Evolutionary conservation across 2,797 vertebrate species (phyloP).

Genomic region (Nannoperca obscura): DNA sequence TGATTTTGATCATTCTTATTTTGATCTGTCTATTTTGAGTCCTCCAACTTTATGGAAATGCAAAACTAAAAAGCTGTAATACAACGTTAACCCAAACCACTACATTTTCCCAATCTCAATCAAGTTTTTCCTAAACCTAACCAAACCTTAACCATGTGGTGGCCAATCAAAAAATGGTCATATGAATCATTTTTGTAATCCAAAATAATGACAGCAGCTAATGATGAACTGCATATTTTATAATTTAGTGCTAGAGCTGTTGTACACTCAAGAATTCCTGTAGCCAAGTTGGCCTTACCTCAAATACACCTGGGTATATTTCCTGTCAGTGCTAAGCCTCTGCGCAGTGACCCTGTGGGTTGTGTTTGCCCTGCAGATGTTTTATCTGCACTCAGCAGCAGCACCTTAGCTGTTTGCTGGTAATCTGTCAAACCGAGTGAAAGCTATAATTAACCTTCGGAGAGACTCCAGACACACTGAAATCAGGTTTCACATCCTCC

Average conservation of each 20-base stretch:
- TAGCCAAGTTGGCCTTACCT: slow-evolving; percentile 4
- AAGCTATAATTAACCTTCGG: slow-evolving; percentile 71
- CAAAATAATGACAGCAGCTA: background rate
- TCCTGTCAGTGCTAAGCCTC: slow-evolving; percentile 21
- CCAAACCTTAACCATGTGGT: background rate
- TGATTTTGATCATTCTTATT: background rate
- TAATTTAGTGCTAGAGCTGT: background rate
- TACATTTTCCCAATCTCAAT: background rate
- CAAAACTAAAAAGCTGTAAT: background rate
- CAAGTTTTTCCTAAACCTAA: background rate
- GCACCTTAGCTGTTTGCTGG: slow-evolving; percentile 60
- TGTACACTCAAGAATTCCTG: slow-evolving; percentile 7
- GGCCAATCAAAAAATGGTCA: background rate
- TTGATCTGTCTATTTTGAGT: background rate
- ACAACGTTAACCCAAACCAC: background rate
- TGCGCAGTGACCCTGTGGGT: slow-evolving; percentile 37
- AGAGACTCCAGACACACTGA: slow-evolving; percentile 45
- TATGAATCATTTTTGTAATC: background rate
- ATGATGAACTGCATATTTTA: background rate
- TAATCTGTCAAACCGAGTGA: slow-evolving; percentile 75
- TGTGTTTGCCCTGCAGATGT: slow-evolving; percentile 67
- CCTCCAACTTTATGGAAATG: background rate
- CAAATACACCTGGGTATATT: slow-evolving; percentile 30
- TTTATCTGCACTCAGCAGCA: slow-evolving; percentile 62
- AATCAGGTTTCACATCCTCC: slow-evolving; percentile 51